phyloP scores from a whole-genome alignment of 2,888 invertebrate genomes.

The Agrotis ipsilon region DNA sequence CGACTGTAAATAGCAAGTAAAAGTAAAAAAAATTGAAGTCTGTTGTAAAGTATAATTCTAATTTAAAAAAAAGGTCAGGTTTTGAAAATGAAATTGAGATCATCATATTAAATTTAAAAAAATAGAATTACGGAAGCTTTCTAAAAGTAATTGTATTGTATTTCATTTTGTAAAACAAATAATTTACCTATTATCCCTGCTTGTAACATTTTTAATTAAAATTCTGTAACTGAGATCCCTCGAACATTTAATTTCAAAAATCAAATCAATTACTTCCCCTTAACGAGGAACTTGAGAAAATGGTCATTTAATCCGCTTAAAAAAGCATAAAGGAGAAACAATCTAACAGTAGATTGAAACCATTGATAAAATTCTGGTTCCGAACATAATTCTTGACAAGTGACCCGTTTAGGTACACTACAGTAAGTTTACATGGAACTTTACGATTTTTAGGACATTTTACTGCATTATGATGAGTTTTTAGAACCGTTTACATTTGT shows the following conservation, averaged over 20 bases:
- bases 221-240: no score
- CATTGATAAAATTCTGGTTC: conserved; percentile 69
- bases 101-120: no score
- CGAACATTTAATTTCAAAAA: neutral
- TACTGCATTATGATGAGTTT: neutral
- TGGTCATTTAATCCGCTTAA: conserved; percentile 81
- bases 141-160: no score
- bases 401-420: conserved; percentile 44
- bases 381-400: conserved; percentile 62
- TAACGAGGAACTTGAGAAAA: conserved; percentile 73
- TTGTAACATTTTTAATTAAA: neutral
- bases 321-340: conserved; percentile 78
- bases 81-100: no score
- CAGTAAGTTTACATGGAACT: conserved; percentile 18
- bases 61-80: no score
- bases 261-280: conserved; percentile 66
- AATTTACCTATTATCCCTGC: neutral
- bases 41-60: no score
- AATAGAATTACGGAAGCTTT: no score
- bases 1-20: no score
- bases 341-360: conserved; percentile 75
- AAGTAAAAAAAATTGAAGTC: no score
- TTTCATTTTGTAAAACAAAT: no score
- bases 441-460: conserved; percentile 23
- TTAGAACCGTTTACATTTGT: neutral